Evolutionary conservation across 1,140 invertebrate species (phyloP).

Genomic region (Chelonus insularis): DNA sequence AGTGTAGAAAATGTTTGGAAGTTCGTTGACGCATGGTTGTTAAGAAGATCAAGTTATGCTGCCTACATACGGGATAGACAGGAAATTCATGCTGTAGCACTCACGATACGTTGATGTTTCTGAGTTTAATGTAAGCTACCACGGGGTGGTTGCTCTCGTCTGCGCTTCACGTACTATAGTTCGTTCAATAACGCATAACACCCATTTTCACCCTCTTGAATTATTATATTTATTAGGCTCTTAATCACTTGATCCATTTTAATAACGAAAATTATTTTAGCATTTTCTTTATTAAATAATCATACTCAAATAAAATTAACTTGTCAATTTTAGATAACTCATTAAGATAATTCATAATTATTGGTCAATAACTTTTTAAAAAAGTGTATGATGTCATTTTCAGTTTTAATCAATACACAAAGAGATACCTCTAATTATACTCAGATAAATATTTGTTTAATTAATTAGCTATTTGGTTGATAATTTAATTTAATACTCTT

Average conservation of each 20-base stretch:
- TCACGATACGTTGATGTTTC: neutral
- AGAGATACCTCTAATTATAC: too few species aligned
- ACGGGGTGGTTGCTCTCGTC: slow-evolving; percentile 56
- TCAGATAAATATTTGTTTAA: too few species aligned
- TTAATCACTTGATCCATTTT: neutral
- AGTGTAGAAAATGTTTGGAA: too few species aligned
- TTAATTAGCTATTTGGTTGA: too few species aligned
- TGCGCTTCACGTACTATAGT: slow-evolving; percentile 55
- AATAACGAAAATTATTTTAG: neutral
- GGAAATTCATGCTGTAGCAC: neutral
- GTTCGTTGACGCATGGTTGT: neutral
- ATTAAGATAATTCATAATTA: too few species aligned
- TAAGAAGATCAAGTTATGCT: neutral
- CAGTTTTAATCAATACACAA: too few species aligned
- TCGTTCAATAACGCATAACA: slow-evolving; percentile 56
- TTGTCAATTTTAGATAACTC: too few species aligned
- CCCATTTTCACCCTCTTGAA: slow-evolving; percentile 34
- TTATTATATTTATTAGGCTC: neutral
- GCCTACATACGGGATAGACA: neutral
- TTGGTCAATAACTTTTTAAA: too few species aligned
- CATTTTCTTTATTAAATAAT: neutral
- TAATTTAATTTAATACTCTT: too few species aligned
- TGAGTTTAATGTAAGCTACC: neutral
- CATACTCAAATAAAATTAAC: too few species aligned
- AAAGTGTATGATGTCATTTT: too few species aligned